Evolutionary conservation across 2,888 invertebrate genomes (phyloP).

Genomic region (Schizaphis graminum): DNA sequence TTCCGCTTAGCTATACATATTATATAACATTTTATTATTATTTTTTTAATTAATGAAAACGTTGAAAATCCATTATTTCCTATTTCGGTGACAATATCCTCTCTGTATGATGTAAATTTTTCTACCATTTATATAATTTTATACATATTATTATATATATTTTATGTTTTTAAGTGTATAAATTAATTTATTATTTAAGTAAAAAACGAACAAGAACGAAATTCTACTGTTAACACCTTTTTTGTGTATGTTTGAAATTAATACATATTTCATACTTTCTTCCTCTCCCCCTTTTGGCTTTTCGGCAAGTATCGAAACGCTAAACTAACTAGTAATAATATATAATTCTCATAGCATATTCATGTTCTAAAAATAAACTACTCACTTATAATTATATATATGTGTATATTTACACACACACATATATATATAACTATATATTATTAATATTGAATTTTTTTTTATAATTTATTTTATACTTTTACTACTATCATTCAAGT

Average conservation of each 20-base stretch:
- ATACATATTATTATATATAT: conserved; percentile 64
- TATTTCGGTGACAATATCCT: conserved; percentile 66
- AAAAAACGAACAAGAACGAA: conserved; percentile 52
- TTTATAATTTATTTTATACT: conserved; percentile 65
- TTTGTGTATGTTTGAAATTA: conserved; percentile 55
- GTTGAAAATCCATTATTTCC: conserved; percentile 51
- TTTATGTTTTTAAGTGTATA: conserved; percentile 66
- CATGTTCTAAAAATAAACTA: conserved; percentile 54
- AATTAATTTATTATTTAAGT: conserved; percentile 65
- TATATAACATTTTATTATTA: conserved; percentile 60
- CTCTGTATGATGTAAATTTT: conserved; percentile 65
- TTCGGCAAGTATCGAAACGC: neutral
- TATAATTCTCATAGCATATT: conserved; percentile 53
- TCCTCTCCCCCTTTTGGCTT: neutral
- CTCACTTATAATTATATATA: conserved; percentile 6
- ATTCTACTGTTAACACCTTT: conserved; percentile 45
- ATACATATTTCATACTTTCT: conserved; percentile 15
- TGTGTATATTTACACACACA: neutral
- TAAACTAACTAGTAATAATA: conserved; percentile 42
- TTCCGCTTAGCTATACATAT: conserved; percentile 64
- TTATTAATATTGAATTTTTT: conserved; percentile 64
- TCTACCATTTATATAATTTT: conserved; percentile 66
- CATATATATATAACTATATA: conserved; percentile 47
- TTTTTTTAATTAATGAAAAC: conserved; percentile 57
- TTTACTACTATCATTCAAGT: conserved; percentile 59